Percentiles rank a stretch among this genome's conserved stretches.
Evolutionary conservation across 2,113 vertebrate species (phyloP).

Genomic region (Scophthalmus maximus): DNA sequence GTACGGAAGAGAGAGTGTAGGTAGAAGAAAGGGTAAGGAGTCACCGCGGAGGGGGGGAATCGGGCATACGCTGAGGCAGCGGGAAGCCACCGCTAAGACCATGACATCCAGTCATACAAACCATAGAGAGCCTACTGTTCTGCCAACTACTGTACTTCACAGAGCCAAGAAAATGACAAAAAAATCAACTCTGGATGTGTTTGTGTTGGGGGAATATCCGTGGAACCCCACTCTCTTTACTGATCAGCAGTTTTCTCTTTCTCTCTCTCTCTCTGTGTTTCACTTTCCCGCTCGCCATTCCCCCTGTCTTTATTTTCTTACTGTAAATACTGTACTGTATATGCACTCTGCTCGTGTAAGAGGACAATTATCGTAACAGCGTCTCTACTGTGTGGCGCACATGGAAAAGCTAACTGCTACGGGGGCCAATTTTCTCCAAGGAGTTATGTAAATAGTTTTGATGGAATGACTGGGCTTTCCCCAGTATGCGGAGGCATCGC

Average conservation of each 20-base stretch:
- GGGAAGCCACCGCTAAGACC: slow-evolving; percentile 54
- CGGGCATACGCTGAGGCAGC: slow-evolving; percentile 47
- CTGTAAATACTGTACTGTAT: slow-evolving; percentile 67
- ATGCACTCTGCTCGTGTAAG: slow-evolving; percentile 71
- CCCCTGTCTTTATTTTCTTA: slow-evolving; percentile 68
- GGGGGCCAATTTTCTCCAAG: slow-evolving; percentile 72
- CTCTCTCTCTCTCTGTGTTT: slow-evolving; percentile 27
- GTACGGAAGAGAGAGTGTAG: slow-evolving; percentile 13
- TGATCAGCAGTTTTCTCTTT: slow-evolving; percentile 73
- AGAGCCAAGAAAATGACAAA: slow-evolving; percentile 79
- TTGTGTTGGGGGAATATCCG: slow-evolving; percentile 73
- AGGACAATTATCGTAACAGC: slow-evolving; percentile 75
- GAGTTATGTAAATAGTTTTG: slow-evolving; percentile 76
- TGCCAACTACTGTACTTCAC: slow-evolving; percentile 73
- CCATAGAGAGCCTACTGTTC: slow-evolving; percentile 62
- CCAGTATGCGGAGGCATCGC: slow-evolving; percentile 46
- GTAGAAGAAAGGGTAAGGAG: slow-evolving; percentile 24
- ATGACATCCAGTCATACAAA: slow-evolving; percentile 68
- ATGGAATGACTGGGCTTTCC: slow-evolving; percentile 77
- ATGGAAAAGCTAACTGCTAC: slow-evolving; percentile 75
- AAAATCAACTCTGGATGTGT: slow-evolving; percentile 76
- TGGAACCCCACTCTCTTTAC: slow-evolving; percentile 71
- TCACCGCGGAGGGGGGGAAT: slow-evolving; percentile 35
- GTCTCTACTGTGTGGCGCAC: slow-evolving; percentile 70
- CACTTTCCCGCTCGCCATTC: slow-evolving; percentile 33